phyloP scores from a whole-genome alignment of 2,888 invertebrate genomes.

The Panzeria rudis region DNA sequence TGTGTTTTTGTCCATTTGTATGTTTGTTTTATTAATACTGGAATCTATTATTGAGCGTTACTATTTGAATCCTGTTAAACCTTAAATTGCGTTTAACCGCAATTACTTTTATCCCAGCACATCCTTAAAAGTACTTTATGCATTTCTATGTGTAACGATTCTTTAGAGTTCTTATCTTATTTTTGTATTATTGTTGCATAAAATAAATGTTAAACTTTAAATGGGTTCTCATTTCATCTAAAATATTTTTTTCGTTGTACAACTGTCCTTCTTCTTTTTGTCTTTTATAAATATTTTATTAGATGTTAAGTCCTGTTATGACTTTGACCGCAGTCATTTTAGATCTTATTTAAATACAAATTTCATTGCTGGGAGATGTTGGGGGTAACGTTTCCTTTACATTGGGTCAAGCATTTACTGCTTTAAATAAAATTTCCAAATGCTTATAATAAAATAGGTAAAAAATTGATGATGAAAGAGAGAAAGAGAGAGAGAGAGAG shows the following conservation, averaged over 20 bases:
- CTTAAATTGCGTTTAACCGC: slow-evolving; percentile 71
- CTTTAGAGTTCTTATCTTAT: slow-evolving; percentile 49
- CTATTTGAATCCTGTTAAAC: slow-evolving; percentile 66
- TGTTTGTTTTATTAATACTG: slow-evolving; percentile 51
- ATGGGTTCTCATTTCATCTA: slow-evolving; percentile 53
- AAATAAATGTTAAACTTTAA: slow-evolving; percentile 66
- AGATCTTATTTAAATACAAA: slow-evolving; percentile 23
- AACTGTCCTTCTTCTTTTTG: slow-evolving; percentile 1
- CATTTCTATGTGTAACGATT: slow-evolving; percentile 12
- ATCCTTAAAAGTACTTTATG: slow-evolving; percentile 54
- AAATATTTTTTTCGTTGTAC: neutral
- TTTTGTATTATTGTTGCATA: slow-evolving; percentile 34
- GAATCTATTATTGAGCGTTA: slow-evolving; percentile 55
- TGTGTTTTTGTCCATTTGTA: slow-evolving; percentile 35
- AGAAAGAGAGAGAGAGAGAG: too few relatives aligned
- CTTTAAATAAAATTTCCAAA: neutral
- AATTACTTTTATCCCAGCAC: slow-evolving; percentile 63
- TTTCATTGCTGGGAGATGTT: neutral
- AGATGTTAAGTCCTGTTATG: slow-evolving; percentile 68
- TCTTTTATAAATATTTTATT: slow-evolving; percentile 71
- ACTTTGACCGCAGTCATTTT: slow-evolving; percentile 49
- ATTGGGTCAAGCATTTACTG: slow-evolving; percentile 2
- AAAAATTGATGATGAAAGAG: neutral
- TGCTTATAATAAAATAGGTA: neutral
- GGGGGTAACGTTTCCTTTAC: slow-evolving; percentile 10